Conservation (phyloP, 2,797 vertebrate genomes). For the Sebastes melanostomus region DNA sequence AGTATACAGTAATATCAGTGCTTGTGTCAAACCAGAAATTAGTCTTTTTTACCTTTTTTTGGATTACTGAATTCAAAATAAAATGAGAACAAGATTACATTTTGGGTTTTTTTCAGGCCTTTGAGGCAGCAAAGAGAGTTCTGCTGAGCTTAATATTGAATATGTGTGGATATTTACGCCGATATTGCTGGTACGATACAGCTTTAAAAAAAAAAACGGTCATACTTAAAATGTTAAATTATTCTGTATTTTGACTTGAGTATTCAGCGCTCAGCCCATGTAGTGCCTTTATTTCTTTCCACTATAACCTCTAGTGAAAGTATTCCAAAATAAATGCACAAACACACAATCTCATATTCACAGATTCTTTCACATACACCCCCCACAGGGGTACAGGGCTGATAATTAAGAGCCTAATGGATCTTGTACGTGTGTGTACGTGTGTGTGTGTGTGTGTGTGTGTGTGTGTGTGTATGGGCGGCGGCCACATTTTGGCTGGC, state of each 20-base stretch:
- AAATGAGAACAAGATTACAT: conserved; percentile 6
- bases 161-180: not conserved
- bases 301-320: not conserved
- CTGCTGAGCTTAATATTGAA: not conserved
- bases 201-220: not conserved
- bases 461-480: conserved; percentile 49
- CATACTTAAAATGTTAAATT: not conserved
- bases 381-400: conserved; percentile 37
- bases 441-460: no score
- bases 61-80: conserved; percentile 6
- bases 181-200: not conserved
- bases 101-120: conserved; percentile 9
- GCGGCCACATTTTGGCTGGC: conserved; percentile 90
- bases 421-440: conserved; percentile 57
- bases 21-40: not conserved
- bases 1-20: not conserved
- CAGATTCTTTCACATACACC: not conserved
- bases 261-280: not conserved
- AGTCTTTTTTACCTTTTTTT: not conserved
- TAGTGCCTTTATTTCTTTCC: not conserved
- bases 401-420: conserved; percentile 89
- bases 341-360: not conserved
- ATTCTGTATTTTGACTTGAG: not conserved
- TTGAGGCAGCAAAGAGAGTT: not conserved
- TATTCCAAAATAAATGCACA: not conserved